Percentiles rank a stretch among this genome's conserved stretches.
Evolutionary conservation across 2,888 invertebrate genomes (phyloP).

Genomic region (Pediacus dermestoides): DNA sequence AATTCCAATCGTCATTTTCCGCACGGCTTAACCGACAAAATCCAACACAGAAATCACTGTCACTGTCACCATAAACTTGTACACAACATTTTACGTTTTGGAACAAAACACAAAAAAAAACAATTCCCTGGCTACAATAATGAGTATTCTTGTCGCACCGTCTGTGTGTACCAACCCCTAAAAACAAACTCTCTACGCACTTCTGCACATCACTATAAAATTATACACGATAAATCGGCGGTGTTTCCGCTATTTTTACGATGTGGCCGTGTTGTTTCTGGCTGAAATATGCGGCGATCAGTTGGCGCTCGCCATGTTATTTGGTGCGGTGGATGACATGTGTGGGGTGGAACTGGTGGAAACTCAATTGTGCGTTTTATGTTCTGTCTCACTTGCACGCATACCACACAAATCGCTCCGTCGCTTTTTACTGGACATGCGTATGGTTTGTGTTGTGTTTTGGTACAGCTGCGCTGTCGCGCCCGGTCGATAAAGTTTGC

Average conservation of each 20-base stretch:
- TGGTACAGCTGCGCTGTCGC: too few relatives aligned
- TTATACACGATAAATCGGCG: background rate
- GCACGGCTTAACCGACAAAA: slow-evolving; percentile 23
- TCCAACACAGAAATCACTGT: slow-evolving; percentile 23
- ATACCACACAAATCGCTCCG: too few relatives aligned
- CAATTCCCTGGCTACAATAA: too few relatives aligned
- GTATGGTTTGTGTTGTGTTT: too few relatives aligned
- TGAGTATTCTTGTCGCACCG: too few relatives aligned
- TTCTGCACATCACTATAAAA: slow-evolving; percentile 1
- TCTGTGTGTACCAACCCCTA: too few relatives aligned
- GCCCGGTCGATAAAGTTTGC: too few relatives aligned
- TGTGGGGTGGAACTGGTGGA: too few relatives aligned
- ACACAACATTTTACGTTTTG: background rate
- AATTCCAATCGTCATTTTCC: background rate
- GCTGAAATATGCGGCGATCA: slow-evolving; percentile 4
- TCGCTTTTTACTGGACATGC: too few relatives aligned
- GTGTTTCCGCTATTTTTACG: background rate
- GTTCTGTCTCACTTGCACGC: too few relatives aligned
- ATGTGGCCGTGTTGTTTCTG: background rate
- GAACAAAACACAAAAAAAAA: background rate
- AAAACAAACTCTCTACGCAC: background rate
- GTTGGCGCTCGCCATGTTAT: slow-evolving; percentile 4
- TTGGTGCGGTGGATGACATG: too few relatives aligned
- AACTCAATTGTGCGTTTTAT: too few relatives aligned
- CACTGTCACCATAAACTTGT: background rate